Evolutionary conservation across 1,140 invertebrate species (phyloP).

Genomic region (Agrypnia vestita): DNA sequence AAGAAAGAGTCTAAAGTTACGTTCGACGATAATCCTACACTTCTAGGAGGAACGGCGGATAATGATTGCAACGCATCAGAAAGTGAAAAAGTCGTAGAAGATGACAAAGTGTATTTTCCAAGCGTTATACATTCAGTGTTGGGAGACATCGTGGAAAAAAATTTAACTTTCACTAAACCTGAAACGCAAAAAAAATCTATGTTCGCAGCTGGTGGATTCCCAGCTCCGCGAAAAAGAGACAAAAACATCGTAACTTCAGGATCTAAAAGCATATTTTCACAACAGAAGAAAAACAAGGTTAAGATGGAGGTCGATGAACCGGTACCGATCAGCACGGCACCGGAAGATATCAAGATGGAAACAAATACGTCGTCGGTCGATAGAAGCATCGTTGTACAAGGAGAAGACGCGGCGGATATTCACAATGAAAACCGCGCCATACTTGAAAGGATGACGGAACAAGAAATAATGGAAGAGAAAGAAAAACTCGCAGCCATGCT

Average conservation of each 20-base stretch:
- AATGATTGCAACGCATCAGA: conserved; percentile 64
- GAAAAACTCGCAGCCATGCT: conserved; percentile 78
- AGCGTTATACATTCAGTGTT: conserved; percentile 71
- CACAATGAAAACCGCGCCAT: conserved; percentile 83
- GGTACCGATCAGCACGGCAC: neutral
- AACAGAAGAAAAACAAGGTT: conserved; percentile 61
- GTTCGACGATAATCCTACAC: conserved; percentile 56
- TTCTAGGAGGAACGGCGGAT: conserved; percentile 65
- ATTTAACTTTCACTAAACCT: conserved; percentile 62
- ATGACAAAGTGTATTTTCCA: conserved; percentile 71
- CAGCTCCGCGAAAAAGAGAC: conserved; percentile 63
- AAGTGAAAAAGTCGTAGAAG: conserved; percentile 62
- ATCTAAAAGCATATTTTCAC: conserved; percentile 64
- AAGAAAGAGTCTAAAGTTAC: conserved; percentile 61
- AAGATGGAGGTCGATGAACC: conserved; percentile 34
- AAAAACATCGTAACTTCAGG: conserved; percentile 49
- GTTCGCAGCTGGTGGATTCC: conserved; percentile 64
- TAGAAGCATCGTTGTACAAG: conserved; percentile 73
- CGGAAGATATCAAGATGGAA: conserved; percentile 26
- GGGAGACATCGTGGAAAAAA: conserved; percentile 77
- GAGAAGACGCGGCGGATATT: conserved; percentile 76
- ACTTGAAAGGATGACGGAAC: conserved; percentile 79
- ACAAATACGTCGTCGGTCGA: neutral
- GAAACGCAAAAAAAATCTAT: conserved; percentile 53
- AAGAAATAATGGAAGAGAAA: conserved; percentile 85